A percentile compares a stretch with the other conserved stretches of the same genome.
These are phyloP conservation scores for Synodontis membranacea DNA, from an alignment of 2,113 vertebrate genomes.

Conservation along the genomic window DNA sequence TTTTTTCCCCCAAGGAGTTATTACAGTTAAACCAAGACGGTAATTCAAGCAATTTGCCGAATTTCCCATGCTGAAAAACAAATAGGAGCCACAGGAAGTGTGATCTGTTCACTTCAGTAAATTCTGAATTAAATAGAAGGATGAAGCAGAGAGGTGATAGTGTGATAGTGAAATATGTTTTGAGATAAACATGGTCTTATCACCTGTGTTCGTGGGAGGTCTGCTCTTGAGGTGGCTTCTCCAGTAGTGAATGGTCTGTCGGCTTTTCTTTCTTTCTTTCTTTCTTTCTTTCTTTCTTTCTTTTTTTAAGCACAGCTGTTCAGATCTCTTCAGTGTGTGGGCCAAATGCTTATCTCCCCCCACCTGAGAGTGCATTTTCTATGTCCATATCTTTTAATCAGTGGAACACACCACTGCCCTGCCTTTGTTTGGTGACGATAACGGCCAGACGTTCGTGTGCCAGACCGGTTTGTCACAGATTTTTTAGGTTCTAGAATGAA, in stretches of 20 bases:
- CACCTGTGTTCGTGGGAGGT: constrained; percentile 56
- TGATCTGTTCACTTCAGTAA: not conserved
- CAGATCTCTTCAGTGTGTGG: constrained; percentile 50
- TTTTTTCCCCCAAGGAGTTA: not conserved
- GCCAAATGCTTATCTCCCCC: constrained; percentile 51
- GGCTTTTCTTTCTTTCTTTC: not conserved
- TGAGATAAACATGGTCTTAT: constrained; percentile 30
- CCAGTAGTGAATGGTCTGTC: constrained; percentile 27
- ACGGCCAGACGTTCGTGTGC: constrained; percentile 37
- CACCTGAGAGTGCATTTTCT: constrained; percentile 48
- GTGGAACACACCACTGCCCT: constrained; percentile 35
- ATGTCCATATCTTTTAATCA: constrained; percentile 54
- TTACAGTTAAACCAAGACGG: not conserved
- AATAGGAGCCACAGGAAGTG: not conserved
- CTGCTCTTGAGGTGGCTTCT: constrained; percentile 34
- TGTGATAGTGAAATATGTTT: constrained; percentile 4
- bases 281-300: not conserved
- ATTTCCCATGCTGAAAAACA: not conserved
- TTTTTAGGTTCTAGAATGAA: constrained; percentile 22
- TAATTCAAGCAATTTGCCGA: not conserved
- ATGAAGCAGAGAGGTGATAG: constrained; percentile 17
- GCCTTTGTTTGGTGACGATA: constrained; percentile 47
- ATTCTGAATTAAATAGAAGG: constrained; percentile 7
- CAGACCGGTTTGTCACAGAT: constrained; percentile 40
- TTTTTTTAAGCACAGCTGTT: constrained; percentile 35